Conservation (phyloP, 2,888 invertebrate genomes). For the Taphrorychus bicolor region DNA sequence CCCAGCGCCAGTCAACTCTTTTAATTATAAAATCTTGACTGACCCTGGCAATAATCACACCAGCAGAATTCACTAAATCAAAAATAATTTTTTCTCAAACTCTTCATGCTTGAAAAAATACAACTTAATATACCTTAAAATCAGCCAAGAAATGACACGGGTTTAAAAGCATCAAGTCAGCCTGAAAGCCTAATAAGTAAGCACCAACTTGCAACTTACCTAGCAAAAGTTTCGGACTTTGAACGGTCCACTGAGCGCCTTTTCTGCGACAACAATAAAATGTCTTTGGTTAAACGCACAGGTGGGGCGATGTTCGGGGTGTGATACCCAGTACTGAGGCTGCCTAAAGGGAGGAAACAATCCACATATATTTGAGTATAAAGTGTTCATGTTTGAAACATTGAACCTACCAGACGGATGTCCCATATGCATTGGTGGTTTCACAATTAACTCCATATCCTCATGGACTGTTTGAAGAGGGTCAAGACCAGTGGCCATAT, state of each 20-base stretch:
- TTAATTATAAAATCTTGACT: no score
- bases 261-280: conserved; percentile 80
- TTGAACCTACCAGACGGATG: conserved; percentile 53
- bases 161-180: conserved; percentile 1
- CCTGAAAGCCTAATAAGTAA: conserved; percentile 1
- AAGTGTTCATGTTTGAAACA: conserved; percentile 1
- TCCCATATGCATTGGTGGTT: conserved; percentile 49
- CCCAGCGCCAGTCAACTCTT: no score
- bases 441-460: conserved; percentile 73
- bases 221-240: conserved; percentile 71
- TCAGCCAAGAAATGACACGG: neutral
- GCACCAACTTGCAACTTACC: conserved; percentile 61
- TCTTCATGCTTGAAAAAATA: neutral
- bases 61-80: neutral
- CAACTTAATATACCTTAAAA: neutral
- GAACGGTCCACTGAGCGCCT: conserved; percentile 70
- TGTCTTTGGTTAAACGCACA: conserved; percentile 78
- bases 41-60: no score
- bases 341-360: conserved; percentile 50
- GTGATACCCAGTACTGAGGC: conserved; percentile 60
- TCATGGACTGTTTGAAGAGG: conserved; percentile 85
- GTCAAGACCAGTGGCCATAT: conserved; percentile 55
- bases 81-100: neutral
- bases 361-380: neutral
- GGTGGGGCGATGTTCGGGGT: conserved; percentile 55